Base-by-base conservation (phyloP, 2,797 vertebrate species). In the Bucorvus abyssinicus region DNA sequence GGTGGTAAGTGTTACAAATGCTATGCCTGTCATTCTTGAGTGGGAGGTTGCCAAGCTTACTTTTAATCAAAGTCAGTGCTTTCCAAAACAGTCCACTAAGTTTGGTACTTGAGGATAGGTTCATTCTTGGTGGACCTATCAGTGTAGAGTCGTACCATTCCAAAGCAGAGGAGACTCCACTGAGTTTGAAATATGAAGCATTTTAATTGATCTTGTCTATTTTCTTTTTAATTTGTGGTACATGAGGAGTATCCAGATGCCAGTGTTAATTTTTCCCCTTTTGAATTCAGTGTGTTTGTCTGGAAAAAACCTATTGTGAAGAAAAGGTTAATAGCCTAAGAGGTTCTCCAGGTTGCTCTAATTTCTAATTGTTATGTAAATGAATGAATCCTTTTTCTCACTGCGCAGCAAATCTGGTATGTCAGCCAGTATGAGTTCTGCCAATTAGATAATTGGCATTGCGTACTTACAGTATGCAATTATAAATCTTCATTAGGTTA, bases 401-500 rank as follows among this genome's bases (percentile, higher is more conserved):
- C 47, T 61, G 27, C 73, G 6, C 79, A 73, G 69, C 34, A 80
- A 87, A 45, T 77, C 68, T 69, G 45, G 9, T 88, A 42, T 47
- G 22, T 87, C 85, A 93, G 38, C 30, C 30, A 67, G 5, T 73
- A 3, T 85, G 78, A 92, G n/a, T 92, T 87, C 60, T 89, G 70
- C 55, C 56, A 77, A 47, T 70, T 80, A 84, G n/a, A 57, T 92
- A 96, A 89, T 60, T 89, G 82, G 29, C n/a, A n/a, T n/a, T n/a
- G n/a, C n/a, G n/a, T n/a, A n/a, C n/a, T n/a, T n/a, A n/a, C n/a
- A n/a, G n/a, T 82, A 30, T 93, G 55, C 49, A 79, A 85, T 95
- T 95, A 85, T 63, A 77, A 87, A 60, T 87, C 63, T 71, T 92
- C 60, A 53, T 91, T 95, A 83, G 22, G 19, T 83, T 92, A 56